Evolutionary conservation across 2,888 invertebrate genomes (phyloP).

Genomic region (Ganaspis brasiliensis): DNA sequence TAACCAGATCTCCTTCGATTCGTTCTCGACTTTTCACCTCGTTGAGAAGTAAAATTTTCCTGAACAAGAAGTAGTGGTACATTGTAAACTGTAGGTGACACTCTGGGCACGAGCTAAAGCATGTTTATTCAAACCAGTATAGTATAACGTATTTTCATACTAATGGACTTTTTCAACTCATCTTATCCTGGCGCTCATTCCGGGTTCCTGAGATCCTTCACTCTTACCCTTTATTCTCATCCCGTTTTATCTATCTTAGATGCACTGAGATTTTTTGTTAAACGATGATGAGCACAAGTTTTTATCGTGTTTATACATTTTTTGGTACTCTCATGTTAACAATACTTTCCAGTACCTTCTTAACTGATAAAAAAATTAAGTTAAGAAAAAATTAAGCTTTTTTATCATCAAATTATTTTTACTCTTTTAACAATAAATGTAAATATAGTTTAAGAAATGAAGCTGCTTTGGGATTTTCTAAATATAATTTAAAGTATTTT

Average conservation of each 20-base stretch:
- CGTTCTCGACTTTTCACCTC: constrained; percentile 25
- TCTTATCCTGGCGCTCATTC: constrained; percentile 30
- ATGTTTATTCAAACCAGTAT: constrained; percentile 74
- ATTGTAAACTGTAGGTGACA: constrained; percentile 43
- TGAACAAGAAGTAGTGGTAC: constrained; percentile 22
- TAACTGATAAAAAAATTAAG: too few relatives aligned
- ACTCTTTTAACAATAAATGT: too few relatives aligned
- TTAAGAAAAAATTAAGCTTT: too few relatives aligned
- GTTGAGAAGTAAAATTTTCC: constrained; percentile 20
- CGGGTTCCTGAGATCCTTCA: constrained; percentile 19
- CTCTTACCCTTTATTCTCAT: not conserved
- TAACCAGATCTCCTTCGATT: constrained; percentile 43
- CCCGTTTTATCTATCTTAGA: constrained; percentile 18
- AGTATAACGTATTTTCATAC: constrained; percentile 76
- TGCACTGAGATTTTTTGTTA: constrained; percentile 3
- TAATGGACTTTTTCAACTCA: constrained; percentile 75
- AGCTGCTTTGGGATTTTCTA: too few relatives aligned
- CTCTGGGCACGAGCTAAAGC: constrained; percentile 51
- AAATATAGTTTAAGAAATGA: too few relatives aligned
- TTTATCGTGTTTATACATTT: constrained; percentile 19
- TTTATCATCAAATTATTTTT: too few relatives aligned
- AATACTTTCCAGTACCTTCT: not conserved
- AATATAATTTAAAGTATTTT: too few relatives aligned
- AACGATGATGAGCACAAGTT: constrained; percentile 35
- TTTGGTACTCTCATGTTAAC: constrained; percentile 10